Evolutionary conservation across 1,140 invertebrate genomes (phyloP).

Genomic region (Heliconius hermathena): DNA sequence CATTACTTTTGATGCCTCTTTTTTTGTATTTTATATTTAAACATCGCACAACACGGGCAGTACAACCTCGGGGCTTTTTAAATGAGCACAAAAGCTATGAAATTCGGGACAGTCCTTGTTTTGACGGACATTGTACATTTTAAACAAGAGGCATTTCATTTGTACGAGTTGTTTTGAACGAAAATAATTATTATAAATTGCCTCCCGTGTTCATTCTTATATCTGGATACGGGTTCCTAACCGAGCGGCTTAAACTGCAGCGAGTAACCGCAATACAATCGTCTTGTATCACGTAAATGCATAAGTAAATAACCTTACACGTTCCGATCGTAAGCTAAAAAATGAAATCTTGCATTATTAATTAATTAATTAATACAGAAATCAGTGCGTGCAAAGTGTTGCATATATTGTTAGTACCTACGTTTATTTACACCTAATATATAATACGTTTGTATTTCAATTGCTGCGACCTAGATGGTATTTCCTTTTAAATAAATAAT

Average conservation of each 20-base stretch:
- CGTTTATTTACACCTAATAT: background rate
- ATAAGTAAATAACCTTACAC: slow-evolving; percentile 8
- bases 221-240: background rate
- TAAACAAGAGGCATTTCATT: slow-evolving; percentile 18
- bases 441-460: background rate
- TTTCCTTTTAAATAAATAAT: too few species aligned
- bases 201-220: slow-evolving; percentile 14
- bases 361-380: slow-evolving; percentile 18
- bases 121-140: slow-evolving; percentile 36
- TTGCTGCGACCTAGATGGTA: too few species aligned
- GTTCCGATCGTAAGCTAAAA: slow-evolving; percentile 13
- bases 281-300: slow-evolving; percentile 19
- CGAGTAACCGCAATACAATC: slow-evolving; percentile 5
- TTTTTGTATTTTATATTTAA: slow-evolving; percentile 1
- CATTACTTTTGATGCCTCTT: background rate
- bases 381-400: slow-evolving; percentile 3
- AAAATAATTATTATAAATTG: slow-evolving; percentile 28
- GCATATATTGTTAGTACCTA: background rate
- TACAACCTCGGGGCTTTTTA: slow-evolving; percentile 27
- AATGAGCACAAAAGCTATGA: slow-evolving; percentile 32
- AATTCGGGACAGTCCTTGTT: slow-evolving; percentile 34
- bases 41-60: slow-evolving; percentile 14
- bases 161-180: slow-evolving; percentile 23
- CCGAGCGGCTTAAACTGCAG: background rate
- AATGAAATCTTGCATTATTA: slow-evolving; percentile 23